A percentile compares a stretch with the other conserved stretches of the same genome.
Evolutionary conservation across 2,888 invertebrate species (phyloP).

Genomic region (Andrena haemorrhoa): DNA sequence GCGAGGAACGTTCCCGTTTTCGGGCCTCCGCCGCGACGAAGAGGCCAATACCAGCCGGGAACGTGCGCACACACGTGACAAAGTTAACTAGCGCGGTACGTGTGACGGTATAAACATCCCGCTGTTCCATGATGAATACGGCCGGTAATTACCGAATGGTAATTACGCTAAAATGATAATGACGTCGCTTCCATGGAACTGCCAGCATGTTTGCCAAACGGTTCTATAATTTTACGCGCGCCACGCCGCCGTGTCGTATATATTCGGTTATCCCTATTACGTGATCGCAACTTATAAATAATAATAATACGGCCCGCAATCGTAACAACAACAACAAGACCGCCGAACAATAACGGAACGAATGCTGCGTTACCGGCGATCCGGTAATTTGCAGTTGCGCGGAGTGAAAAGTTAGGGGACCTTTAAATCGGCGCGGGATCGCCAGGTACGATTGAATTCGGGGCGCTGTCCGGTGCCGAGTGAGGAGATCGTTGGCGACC

Average conservation of each 20-base stretch:
- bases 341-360: background rate
- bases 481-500: slow-evolving; percentile 7
- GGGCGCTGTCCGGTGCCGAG: background rate
- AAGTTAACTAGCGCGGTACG: slow-evolving; percentile 52
- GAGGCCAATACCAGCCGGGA: slow-evolving; percentile 12
- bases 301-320: slow-evolving; percentile 17
- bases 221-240: slow-evolving; percentile 67
- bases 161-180: slow-evolving; percentile 75
- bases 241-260: slow-evolving; percentile 31
- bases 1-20: slow-evolving; percentile 10
- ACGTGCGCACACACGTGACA: slow-evolving; percentile 42
- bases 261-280: slow-evolving; percentile 42
- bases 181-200: slow-evolving; percentile 63
- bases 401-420: background rate
- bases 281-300: slow-evolving; percentile 60
- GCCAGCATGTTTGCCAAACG: slow-evolving; percentile 68
- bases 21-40: background rate
- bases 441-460: background rate
- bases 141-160: slow-evolving; percentile 71
- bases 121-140: slow-evolving; percentile 68
- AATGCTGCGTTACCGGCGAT: background rate
- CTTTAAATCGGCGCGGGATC: background rate
- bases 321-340: slow-evolving; percentile 14
- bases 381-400: background rate
- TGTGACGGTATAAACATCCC: slow-evolving; percentile 65